Evolutionary conservation across 2,888 invertebrate species (phyloP), one percentile per base, ranked within the genome.

Genomic region (Cryptus viduatorius): DNA sequence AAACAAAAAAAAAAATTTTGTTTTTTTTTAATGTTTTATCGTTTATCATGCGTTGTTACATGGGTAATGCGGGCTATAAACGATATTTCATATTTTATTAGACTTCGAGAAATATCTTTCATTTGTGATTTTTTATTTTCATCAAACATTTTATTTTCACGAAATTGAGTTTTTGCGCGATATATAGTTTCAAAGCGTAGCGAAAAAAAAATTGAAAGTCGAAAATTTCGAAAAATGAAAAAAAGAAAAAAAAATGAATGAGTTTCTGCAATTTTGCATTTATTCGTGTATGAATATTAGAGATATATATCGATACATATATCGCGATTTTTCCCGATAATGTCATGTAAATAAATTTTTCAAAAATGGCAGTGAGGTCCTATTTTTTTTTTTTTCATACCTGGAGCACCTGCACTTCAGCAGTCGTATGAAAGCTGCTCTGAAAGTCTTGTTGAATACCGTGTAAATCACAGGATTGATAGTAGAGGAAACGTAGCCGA

Each of bases 401-500:
- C 96, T 96, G 90, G 96, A 96, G 92, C 97, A 97, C 90, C 96
- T 96, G 94, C 97, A 97, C 85, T 96, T 95, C 24, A 97, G 94
- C 69, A 97, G 94, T 83, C 97, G 95, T 83, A 97, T 95, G 93
- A 98, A 98, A 0, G 98, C 97, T 14, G 97, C 97, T 69, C 98
- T 95, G 94, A 98, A 98, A 14, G 97, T 97, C 87, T 96, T 95
- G 94, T 98, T 98, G 95, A 98, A 98, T 76, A 98, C 96, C 1
- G 98, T 98, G 94, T 98, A 98, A 93, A 98, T 98, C 90, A 98
- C 96, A 7, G 98, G 98, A 94, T 98, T 98, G 93, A 98, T 97
- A 86, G 98, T 98, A 29, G 98, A 98, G 71, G 98, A 98, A 85
- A 98, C 97, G 94, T 98, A 98, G 86, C 98, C 98, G 88, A 98